Evolutionary conservation across 2,888 invertebrate species (phyloP), one percentile per base, ranked within the genome.

Genomic region (Cantharis lateralis): DNA sequence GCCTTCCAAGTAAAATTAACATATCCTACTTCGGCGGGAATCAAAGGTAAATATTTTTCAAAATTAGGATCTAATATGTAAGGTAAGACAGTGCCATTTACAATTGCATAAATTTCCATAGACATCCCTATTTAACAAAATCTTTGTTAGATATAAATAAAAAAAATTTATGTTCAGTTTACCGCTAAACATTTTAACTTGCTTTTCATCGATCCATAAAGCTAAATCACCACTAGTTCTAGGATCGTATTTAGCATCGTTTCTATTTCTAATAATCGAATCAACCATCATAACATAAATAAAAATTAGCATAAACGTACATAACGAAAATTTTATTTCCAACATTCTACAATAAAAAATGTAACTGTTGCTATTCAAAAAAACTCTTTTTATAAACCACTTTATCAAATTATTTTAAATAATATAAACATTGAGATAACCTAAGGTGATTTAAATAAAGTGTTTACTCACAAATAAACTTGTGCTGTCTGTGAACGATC

Each of bases 1-100:
- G 96, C 94, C 85, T 94, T 93, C 97, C 96, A 96, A 66, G 96
- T 96, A 86, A 97, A 96, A 89, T 96, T 96, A 1, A 96, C 96
- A 86, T 93, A 94, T 79, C 94, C 94, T 20, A 98, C 96, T 90
- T 98, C 97, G 5, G 96, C 95, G 1, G 98, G 98, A 85, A 98
- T 97, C 75, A 95, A 93, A 66, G 96, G 97, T 81, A 98, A 89
- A 86, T 96, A 95, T 85, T 94, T 94, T 83, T 97, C 96, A 86
- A 98, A 95, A 86, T 96, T 95, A 1, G 96, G 96, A 86, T 97
- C 96, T 82, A 95, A 89, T 74, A 98, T 93, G 88, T 96, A 96
- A 9, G 95, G 94, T 16, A 94, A 91, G 68, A 98, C 96, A 85
- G 92, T 92, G 15, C 97, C 97, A 87, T 97, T 95, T 80, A 93